Base-by-base conservation (phyloP, 2,888 invertebrate species). In the Stomorhina lunata region DNA sequence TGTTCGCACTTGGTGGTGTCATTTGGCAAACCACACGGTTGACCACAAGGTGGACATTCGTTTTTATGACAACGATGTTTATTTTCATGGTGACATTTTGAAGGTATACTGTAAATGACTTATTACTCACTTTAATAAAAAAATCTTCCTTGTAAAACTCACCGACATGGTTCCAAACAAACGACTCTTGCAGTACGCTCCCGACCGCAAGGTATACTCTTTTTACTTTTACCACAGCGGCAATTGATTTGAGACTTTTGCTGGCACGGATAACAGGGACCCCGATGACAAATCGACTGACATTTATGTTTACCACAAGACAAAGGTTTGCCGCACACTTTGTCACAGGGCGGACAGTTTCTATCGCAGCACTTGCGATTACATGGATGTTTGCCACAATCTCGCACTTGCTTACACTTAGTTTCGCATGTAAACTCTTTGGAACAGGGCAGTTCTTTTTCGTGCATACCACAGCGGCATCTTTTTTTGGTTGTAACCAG, bases 291-390 rank as follows among this genome's bases (percentile, higher is more conserved):
- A 1, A 94, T 92, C 4, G 95, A 95, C 22, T 92, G 90, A 87
- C 96, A 97, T 90, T 96, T 97, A 90, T 98, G 98, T 80, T 96
- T 95, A 12, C 95, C 95, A 90, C 98, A 98, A 29, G 94, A 94
- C 7, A 98, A 91, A 0, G 94, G 94, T 86, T 95, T 95, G 40
- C 95, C 95, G 90, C 98, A 99, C 0, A 93, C 91, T 90, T 96
- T 96, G 87, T 96, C 96, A 89, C 97, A 97, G 0, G 95, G 94
- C 4, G 95, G 94, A 88, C 97, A 97, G 87, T 94, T 94, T 2
- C 96, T 95, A 90, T 95, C 95, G 90, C 97, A 98, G 88, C 97
- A 98, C 94, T 96, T 97, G 84, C 95, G 93, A 86, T 96, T 97
- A 91, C 98, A 99, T 0, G 94, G 93, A 92, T 99, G 98, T 87